phyloP scores from a whole-genome alignment of 2,888 invertebrate genomes.

The Anaspis maculata region DNA sequence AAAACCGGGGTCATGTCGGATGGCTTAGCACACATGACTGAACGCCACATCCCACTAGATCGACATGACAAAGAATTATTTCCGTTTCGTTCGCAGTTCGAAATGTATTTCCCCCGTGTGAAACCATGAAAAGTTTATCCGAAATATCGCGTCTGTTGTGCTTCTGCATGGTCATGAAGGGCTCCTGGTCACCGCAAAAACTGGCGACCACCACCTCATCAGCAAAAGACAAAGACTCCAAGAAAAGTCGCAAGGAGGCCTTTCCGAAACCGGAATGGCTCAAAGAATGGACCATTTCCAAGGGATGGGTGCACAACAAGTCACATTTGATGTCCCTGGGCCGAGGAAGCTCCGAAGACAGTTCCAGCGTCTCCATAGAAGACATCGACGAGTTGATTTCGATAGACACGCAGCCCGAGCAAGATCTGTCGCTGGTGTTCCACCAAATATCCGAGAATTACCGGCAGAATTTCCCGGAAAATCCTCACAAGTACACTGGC shows the following conservation, averaged over 20 bases:
- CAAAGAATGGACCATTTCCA: slow-evolving; percentile 43
- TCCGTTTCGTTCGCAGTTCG: not conserved
- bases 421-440: slow-evolving; percentile 24
- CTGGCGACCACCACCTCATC: slow-evolving; percentile 4
- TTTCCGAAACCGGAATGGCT: slow-evolving; percentile 40
- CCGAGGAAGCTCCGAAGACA: slow-evolving; percentile 19
- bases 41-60: too few species aligned
- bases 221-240: slow-evolving; percentile 4
- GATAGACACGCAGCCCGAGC: slow-evolving; percentile 15
- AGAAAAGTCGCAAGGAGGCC: not conserved
- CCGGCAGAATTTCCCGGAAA: slow-evolving; percentile 32
- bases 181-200: slow-evolving; percentile 33
- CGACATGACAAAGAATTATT: too few species aligned
- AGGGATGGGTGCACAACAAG: slow-evolving; percentile 41
- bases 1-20: too few species aligned
- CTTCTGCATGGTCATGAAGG: slow-evolving; percentile 31
- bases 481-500: slow-evolving; percentile 9
- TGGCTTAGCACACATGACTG: too few species aligned
- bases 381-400: slow-evolving; percentile 37
- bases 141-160: slow-evolving; percentile 30
- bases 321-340: slow-evolving; percentile 34
- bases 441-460: slow-evolving; percentile 35
- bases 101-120: too few species aligned
- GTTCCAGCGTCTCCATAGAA: slow-evolving; percentile 33
- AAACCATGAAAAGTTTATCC: too few species aligned